Evolutionary conservation across 1,140 invertebrate species (phyloP), one percentile per base, ranked within the genome.

Genomic region (Trinorchestia longiramus): DNA sequence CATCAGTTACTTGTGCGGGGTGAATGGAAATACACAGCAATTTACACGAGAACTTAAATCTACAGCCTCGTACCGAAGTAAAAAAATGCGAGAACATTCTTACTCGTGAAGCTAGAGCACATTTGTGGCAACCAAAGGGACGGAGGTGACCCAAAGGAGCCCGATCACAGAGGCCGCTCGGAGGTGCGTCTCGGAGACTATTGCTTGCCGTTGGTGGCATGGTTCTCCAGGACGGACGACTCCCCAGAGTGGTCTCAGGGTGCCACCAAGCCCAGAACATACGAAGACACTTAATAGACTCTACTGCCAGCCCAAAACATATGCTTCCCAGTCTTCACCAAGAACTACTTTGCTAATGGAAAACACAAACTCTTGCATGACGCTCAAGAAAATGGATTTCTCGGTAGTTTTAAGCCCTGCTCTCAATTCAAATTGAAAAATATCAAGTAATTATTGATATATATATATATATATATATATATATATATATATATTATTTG

Each of bases 201-300:
- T 91, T 91, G 88, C 88, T 43, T 42, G 41, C 41, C 88, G 88
- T 17, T 43, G 92, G 92, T 43, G 40, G 92, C 43, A 94, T 42
- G 36, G 44, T 77, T 11, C 62, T 43, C 43, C 92, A 94, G 92
- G 92, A 94, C 36, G 44, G 43, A 94, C 44, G 92, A 45, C 92
- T 94, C 92, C 92, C 92, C 15, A 94, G 92, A 94, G 92, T 94
- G 92, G 44, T n/a, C 92, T 94, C 92, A 43, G 44, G 44, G 44
- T 45, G 92, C 92, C 92, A 94, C 92, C 43, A 43, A 94, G 40
- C 92, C 92, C 92, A 94, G 43, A 94, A 94, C 92, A 94, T 94
- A 94, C 92, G 92, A 94, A 94, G 92, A 94, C 92, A 94, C 92
- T 94, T 94, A 94, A 94, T 94, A 44, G 92, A 94, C 43, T 94